Conservation (phyloP, 2,797 vertebrate genomes). For the Cyclopterus lumpus region DNA sequence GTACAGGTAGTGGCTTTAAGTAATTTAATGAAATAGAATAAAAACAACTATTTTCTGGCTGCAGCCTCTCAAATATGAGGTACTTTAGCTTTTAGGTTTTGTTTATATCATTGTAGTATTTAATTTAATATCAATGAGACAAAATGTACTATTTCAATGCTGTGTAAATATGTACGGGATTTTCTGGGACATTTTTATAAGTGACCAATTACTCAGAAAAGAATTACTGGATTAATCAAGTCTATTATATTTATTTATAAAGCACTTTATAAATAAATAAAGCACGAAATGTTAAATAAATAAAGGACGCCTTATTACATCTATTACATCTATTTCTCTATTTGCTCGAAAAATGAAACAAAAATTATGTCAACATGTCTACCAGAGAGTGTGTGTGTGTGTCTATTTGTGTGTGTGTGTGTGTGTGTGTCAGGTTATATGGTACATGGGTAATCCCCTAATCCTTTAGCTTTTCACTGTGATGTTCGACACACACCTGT, state of each 20-base stretch:
- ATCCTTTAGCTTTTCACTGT: conserved; percentile 48
- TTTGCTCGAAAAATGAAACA: background rate
- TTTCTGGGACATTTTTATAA: conserved; percentile 2
- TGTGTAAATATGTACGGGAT: background rate
- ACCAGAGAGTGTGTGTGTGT: background rate
- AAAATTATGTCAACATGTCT: conserved; percentile 22
- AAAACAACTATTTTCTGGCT: background rate
- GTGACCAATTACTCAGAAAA: background rate
- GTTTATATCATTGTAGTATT: background rate
- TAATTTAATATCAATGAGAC: background rate
- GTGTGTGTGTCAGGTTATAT: conserved; percentile 36
- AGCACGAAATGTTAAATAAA: background rate
- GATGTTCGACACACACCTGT: conserved; percentile 57
- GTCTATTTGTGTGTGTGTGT: background rate
- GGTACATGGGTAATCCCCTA: conserved; percentile 53
- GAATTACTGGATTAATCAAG: conserved; percentile 1
- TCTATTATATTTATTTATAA: background rate
- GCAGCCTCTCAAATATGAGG: background rate
- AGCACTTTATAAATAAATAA: background rate
- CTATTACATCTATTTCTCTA: background rate
- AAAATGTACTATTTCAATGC: background rate
- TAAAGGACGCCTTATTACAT: background rate
- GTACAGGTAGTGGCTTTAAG: background rate
- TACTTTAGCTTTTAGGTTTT: background rate
- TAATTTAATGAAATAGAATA: background rate